Evolutionary conservation across 2,113 vertebrate species (phyloP).

Genomic region (Baryphthengus martii): DNA sequence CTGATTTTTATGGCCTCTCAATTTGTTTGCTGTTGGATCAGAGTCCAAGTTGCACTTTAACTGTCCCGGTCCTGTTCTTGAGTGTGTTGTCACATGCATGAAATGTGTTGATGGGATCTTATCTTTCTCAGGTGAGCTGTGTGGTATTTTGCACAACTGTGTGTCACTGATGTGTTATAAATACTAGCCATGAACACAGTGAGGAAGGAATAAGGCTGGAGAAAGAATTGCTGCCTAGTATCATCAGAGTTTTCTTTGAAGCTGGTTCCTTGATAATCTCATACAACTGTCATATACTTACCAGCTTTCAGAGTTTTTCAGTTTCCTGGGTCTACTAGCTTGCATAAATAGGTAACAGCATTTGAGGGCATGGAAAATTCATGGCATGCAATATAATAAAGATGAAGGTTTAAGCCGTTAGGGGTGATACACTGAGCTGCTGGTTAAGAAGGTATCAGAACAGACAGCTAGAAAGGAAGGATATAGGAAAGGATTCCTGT

Average conservation of each 20-base stretch:
- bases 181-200: neutral
- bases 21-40: neutral
- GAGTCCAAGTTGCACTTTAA: neutral
- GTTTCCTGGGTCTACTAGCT: neutral
- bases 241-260: neutral
- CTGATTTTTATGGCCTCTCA: neutral
- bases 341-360: neutral
- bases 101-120: slow-evolving; percentile 15
- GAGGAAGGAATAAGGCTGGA: neutral
- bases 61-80: neutral
- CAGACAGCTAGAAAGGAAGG: neutral
- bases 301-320: neutral
- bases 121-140: slow-evolving; percentile 10
- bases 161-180: neutral
- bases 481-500: neutral
- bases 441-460: neutral
- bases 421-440: neutral
- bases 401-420: neutral
- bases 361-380: neutral
- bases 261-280: neutral
- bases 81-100: neutral
- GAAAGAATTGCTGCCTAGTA: neutral
- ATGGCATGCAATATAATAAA: neutral
- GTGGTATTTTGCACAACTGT: slow-evolving; percentile 1
- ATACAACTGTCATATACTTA: neutral